Base-by-base conservation (phyloP, 2,888 invertebrate genomes). In the Catocala fraxini region DNA sequence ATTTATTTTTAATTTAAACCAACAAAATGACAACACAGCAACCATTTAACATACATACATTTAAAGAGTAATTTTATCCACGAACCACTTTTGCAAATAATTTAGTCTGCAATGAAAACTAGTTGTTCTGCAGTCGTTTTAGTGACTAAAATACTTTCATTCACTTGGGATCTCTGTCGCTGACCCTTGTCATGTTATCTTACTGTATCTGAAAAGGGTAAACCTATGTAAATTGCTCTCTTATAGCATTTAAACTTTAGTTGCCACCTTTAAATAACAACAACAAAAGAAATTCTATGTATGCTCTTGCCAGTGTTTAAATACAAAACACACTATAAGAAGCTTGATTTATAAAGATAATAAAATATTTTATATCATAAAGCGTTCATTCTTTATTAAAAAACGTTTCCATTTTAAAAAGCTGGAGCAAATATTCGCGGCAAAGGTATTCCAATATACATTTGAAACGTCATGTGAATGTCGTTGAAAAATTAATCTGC, bases 121-220 rank as follows among this genome's bases (percentile, higher is more conserved):
- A 6, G 39, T 7, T 51, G 51, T 41, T 51, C 13, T 13, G 12
- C 53, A 49, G 55, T 45, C 54, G 52, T 61, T 58, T 59, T 61
- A 64, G 46, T 63, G 57, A 55, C 55, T 48, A 64, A 70, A 73
- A 63, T 55, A 71, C 43, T 59, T 59, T 54, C 55, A 65, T 68
- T 59, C 73, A 56, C 55, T 48, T 35, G 59, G 57, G 51, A 56
- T 45, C 52, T 47, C 51, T 33, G 25, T 42, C 56, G 33, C 15
- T 6, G 41, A 71, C 73, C 73, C 73, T 57, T 33, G 73, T 72
- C 70, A 70, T 57, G 57, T 42, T 63, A 72, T 72, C 70, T 72
- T 63, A 61, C 73, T 59, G 39, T 60, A 70, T 70, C 66, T 62
- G 63, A 70, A 63, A 69, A 70, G 63, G 70, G 70, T 62, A 63